phyloP scores from a whole-genome alignment of 2,888 invertebrate genomes.

The Tipula lateralis region DNA sequence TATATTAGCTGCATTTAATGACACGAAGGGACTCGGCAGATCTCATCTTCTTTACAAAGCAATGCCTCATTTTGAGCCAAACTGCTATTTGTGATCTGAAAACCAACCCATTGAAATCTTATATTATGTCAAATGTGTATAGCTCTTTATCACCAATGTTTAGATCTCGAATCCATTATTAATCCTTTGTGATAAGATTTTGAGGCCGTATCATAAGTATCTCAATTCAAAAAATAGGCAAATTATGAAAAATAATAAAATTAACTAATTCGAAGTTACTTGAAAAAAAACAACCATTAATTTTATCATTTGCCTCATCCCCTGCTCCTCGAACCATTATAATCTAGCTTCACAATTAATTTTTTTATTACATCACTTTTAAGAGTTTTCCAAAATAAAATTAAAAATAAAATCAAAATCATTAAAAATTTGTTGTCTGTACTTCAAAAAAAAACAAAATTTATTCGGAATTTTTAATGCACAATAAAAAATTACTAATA shows the following conservation, averaged over 20 bases:
- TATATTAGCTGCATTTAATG: too few species aligned
- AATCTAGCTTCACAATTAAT: background rate
- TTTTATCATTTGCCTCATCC: background rate
- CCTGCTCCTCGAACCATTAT: background rate
- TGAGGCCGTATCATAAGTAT: too few species aligned
- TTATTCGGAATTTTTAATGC: background rate
- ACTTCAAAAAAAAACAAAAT: background rate
- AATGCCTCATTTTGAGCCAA: too few species aligned
- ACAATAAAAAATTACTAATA: background rate
- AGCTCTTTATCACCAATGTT: too few species aligned
- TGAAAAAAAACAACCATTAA: background rate
- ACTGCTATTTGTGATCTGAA: too few species aligned
- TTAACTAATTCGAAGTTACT: background rate
- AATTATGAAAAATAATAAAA: background rate
- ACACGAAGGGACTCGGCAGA: too few species aligned
- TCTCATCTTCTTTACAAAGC: too few species aligned
- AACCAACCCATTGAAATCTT: too few species aligned
- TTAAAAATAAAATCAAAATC: background rate
- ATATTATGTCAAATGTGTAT: too few species aligned
- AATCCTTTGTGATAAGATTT: too few species aligned
- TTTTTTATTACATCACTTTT: background rate
- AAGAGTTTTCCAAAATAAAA: background rate
- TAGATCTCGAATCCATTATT: too few species aligned
- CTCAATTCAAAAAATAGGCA: background rate
- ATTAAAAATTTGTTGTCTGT: slow-evolving; percentile 13